These are phyloP conservation scores for Cassiopea andromeda DNA, from an alignment of 30 jellyfish, hydroid and myxozoan species.

Conservation along the genomic window DNA sequence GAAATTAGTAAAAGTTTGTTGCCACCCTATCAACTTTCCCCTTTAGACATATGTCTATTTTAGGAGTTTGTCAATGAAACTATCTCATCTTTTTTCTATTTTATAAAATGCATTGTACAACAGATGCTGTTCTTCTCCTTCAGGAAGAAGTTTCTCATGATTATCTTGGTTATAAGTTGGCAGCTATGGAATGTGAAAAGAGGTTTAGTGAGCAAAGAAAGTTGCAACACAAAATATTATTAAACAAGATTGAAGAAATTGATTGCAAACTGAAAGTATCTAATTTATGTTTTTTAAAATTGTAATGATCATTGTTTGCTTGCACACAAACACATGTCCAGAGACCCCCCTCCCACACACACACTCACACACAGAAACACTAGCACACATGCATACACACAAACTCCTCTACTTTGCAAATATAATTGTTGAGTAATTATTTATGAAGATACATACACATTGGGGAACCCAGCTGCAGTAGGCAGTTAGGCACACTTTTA, in stretches of 20 bases:
- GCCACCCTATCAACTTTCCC: too few relatives aligned
- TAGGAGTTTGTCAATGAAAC: too few relatives aligned
- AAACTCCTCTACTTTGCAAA: neutral
- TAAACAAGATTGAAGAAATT: conserved; percentile 8
- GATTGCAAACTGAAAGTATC: conserved; percentile 33
- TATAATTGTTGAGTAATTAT: too few relatives aligned
- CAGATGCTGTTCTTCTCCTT: neutral
- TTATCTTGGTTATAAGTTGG: conserved; percentile 8
- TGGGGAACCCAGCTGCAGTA: too few relatives aligned
- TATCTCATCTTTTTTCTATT: too few relatives aligned
- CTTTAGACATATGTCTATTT: too few relatives aligned
- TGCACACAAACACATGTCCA: neutral
- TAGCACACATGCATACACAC: neutral
- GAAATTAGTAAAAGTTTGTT: too few relatives aligned
- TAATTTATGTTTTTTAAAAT: neutral
- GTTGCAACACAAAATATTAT: conserved; percentile 12
- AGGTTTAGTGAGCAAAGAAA: conserved; percentile 6
- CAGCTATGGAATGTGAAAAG: conserved; percentile 43
- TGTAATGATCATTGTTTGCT: neutral
- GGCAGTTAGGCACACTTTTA: too few relatives aligned
- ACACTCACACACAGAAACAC: neutral
- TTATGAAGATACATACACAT: too few relatives aligned
- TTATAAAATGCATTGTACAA: too few relatives aligned
- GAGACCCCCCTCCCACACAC: neutral
- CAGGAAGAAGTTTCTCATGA: neutral